phyloP scores from a whole-genome alignment of 2,113 vertebrate species.

The Myotis brandtii region DNA sequence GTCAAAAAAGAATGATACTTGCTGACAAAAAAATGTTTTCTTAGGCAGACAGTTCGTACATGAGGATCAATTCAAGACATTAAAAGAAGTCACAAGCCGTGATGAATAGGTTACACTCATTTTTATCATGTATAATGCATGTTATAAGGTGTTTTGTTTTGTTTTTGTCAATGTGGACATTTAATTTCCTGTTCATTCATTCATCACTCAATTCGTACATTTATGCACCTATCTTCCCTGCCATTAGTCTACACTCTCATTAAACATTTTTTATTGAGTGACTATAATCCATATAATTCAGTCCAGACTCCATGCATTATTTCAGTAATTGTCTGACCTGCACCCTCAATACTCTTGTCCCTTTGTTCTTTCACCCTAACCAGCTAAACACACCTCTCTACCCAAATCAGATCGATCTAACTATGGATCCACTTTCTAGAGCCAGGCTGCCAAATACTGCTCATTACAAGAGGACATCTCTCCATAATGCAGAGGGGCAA shows the following conservation, averaged over 20 bases:
- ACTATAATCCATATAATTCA: not conserved
- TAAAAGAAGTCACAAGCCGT: not conserved
- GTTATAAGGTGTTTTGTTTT: not conserved
- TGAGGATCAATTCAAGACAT: not conserved
- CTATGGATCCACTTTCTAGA: not conserved
- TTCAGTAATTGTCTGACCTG: not conserved
- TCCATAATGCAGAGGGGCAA: not conserved
- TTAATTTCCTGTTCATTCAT: not conserved
- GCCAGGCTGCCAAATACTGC: not conserved
- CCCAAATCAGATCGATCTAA: not conserved
- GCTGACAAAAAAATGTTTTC: not conserved
- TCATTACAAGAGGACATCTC: not conserved
- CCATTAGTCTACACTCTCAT: not conserved
- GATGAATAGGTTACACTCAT: not conserved
- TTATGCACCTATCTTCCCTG: not conserved
- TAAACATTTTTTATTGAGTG: not conserved
- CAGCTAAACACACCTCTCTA: not conserved
- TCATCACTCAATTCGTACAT: not conserved
- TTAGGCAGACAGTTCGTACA: not conserved
- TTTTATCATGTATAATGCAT: not conserved
- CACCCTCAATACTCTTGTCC: not conserved
- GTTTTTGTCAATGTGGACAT: not conserved
- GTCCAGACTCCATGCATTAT: not conserved
- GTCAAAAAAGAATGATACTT: not conserved
- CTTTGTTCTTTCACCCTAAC: not conserved